A percentile compares a stretch with the other conserved stretches of the same genome.
These are phyloP conservation scores for Galendromus occidentalis DNA, from an alignment of 1,140 invertebrate species.

Conservation along the genomic window DNA sequence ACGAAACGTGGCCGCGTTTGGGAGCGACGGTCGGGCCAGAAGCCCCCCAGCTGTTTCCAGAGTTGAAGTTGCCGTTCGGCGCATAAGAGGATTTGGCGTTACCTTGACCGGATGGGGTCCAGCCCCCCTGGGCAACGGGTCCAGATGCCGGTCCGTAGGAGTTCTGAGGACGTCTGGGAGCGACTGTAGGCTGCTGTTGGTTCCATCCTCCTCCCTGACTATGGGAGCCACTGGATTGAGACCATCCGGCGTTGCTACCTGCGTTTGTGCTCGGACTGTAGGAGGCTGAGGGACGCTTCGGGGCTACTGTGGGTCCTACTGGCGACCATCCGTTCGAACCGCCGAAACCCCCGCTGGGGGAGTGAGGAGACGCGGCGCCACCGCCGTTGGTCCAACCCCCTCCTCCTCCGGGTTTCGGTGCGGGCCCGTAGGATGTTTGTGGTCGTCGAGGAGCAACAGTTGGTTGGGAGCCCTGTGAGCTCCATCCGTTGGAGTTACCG, in stretches of 20 bases:
- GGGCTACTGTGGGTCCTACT: background rate
- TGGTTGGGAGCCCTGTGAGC: background rate
- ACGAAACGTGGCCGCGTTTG: too few relatives aligned
- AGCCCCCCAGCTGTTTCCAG: too few relatives aligned
- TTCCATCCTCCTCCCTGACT: background rate
- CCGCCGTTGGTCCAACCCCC: background rate
- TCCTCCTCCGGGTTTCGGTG: background rate
- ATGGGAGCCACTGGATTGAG: background rate
- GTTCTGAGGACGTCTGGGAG: background rate
- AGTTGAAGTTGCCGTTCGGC: too few relatives aligned
- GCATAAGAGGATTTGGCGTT: too few relatives aligned
- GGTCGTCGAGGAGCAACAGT: background rate
- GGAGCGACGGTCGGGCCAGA: too few relatives aligned
- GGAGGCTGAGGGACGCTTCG: background rate
- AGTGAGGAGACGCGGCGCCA: background rate
- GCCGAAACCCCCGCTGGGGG: too few relatives aligned
- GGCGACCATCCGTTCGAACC: background rate
- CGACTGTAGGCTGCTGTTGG: background rate
- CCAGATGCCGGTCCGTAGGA: too few relatives aligned
- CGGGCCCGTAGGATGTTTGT: background rate
- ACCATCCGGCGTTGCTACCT: background rate
- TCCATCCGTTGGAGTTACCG: background rate
- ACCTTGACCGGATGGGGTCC: too few relatives aligned
- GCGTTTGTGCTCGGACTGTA: background rate
- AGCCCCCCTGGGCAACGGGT: too few relatives aligned